Evolutionary conservation across 2,888 invertebrate species (phyloP).

Genomic region (Scaptomyza caliginosa): DNA sequence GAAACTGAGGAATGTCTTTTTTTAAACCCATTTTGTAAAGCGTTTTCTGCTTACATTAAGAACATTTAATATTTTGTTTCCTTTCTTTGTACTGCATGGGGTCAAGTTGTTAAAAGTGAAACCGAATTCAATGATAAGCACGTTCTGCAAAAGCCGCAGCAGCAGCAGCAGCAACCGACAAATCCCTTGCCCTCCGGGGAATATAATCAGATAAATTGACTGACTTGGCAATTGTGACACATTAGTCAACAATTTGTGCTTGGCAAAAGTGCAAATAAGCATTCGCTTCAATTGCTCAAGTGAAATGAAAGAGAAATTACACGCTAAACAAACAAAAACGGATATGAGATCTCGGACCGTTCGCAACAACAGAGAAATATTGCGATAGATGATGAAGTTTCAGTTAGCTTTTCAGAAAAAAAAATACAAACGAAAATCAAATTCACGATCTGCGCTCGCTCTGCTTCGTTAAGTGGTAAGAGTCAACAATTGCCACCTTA

Average conservation of each 20-base stretch:
- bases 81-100: not conserved
- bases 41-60: too few relatives aligned
- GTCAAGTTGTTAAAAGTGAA: slow-evolving; percentile 22
- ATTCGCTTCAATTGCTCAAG: slow-evolving; percentile 79
- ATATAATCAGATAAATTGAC: slow-evolving; percentile 52
- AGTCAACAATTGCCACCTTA: slow-evolving; percentile 37
- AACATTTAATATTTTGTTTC: too few relatives aligned
- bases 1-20: not conserved
- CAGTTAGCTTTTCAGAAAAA: slow-evolving; percentile 3
- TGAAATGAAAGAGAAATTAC: slow-evolving; percentile 83
- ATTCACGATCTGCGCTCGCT: slow-evolving; percentile 33
- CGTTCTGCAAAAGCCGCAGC: slow-evolving; percentile 45
- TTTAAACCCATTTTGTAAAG: too few relatives aligned
- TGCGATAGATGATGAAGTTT: slow-evolving; percentile 36
- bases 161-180: not conserved
- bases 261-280: slow-evolving; percentile 82
- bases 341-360: slow-evolving; percentile 40
- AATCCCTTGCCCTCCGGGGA: slow-evolving; percentile 23
- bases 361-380: slow-evolving; percentile 23
- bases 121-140: slow-evolving; percentile 55
- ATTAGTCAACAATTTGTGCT: slow-evolving; percentile 82
- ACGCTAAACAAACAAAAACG: slow-evolving; percentile 71
- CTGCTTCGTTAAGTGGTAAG: slow-evolving; percentile 26
- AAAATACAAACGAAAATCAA: slow-evolving; percentile 16
- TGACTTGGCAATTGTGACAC: slow-evolving; percentile 80